Conservation (phyloP, 64 coral and sea anemone genomes). For the Montipora sp. region DNA sequence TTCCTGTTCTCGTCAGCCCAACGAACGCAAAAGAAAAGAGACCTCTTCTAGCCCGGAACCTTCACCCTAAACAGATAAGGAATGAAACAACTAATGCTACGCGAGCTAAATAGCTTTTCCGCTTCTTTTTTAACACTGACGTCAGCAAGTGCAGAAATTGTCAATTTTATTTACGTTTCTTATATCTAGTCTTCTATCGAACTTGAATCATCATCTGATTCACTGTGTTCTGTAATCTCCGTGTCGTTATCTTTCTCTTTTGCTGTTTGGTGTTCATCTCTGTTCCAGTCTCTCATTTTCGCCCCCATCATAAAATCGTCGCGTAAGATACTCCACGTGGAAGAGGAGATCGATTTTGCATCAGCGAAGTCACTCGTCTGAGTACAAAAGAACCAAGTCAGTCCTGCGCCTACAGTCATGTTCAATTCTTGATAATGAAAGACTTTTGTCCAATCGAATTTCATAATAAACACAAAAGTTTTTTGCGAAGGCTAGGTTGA, state of each 20-base stretch:
- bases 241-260: constrained; percentile 28
- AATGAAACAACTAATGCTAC: too few species aligned
- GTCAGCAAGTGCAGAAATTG: not conserved
- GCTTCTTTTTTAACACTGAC: too few species aligned
- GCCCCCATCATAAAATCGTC: constrained; percentile 99
- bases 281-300: constrained; percentile 99
- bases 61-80: too few species aligned
- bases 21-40: too few species aligned
- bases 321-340: constrained; percentile 91
- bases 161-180: not conserved
- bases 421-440: too few species aligned
- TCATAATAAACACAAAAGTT: too few species aligned
- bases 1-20: too few species aligned
- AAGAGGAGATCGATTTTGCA: not conserved
- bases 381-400: not conserved
- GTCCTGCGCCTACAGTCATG: too few species aligned
- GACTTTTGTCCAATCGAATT: too few species aligned
- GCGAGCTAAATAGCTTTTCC: too few species aligned
- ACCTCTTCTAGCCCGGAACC: too few species aligned
- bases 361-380: not conserved
- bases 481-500: too few species aligned
- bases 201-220: constrained; percentile 47
- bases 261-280: constrained; percentile 63
- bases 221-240: constrained; percentile 42
- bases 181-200: constrained; percentile 1